Evolutionary conservation across 2,888 invertebrate species (phyloP), one percentile per base, ranked within the genome.

Genomic region (Tetanocera ferruginea): DNA sequence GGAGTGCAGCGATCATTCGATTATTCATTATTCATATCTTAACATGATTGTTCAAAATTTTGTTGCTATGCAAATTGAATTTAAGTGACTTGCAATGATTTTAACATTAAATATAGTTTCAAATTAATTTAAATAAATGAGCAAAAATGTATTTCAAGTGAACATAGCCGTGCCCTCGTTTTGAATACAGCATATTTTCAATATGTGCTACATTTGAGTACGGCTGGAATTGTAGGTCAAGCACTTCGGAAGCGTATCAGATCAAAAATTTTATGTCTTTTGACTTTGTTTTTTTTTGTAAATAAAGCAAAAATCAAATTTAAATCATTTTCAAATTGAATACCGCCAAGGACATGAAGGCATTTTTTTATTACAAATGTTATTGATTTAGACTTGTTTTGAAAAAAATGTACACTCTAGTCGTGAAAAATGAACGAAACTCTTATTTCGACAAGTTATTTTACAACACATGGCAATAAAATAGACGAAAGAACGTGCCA

Each of bases 201-300:
- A 72, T 34, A 43, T 19, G 11, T 11, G 23, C 28, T 52, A 28
- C n/a, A 14, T 37, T 77, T 83, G 52, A 82, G 83, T 85, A 86
- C 85, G 87, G 85, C 87, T 87, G 87, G 87, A 88, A 88, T 86
- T 87, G 88, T 88, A 85, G 85, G 86, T 85, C 86, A 85, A 88
- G 86, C 88, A 88, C 88, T 87, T 83, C 85, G 86, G 87, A 85
- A 87, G 87, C 87, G 88, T 81, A 84, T 85, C 88, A 88, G 88
- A 87, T 88, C 88, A 85, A 69, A 69, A 28, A 25, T 17, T 71
- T 19, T 6, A 64, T 8, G 6, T 51, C 25, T 67, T 66, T 67
- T 66, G 43, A 31, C n/a, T n/a, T n/a, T n/a, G n/a, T n/a, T n/a
- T n/a, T n/a, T 11, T 25, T 8, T 51, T 3, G 51, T 69, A 49